Evolutionary conservation across 1,140 invertebrate species (phyloP).

Genomic region (Colletes gigas): DNA sequence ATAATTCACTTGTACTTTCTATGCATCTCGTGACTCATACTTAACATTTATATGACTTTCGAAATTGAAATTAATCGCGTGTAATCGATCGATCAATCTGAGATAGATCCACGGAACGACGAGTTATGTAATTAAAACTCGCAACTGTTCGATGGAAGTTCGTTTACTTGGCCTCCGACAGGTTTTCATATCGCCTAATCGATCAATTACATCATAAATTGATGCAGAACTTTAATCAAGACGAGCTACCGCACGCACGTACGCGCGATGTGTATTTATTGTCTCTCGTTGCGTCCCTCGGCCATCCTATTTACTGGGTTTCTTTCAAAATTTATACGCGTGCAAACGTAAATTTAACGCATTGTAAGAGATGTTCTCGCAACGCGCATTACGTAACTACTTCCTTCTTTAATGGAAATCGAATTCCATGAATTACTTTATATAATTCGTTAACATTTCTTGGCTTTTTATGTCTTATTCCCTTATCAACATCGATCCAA

Average conservation of each 20-base stretch:
- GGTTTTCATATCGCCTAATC: slow-evolving; percentile 46
- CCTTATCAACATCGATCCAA: no score
- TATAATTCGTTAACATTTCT: no score
- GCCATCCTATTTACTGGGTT: not conserved
- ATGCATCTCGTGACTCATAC: not conserved
- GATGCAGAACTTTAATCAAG: slow-evolving; percentile 14
- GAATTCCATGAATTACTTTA: no score
- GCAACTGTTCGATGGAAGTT: not conserved
- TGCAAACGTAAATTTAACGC: no score
- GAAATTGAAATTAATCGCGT: slow-evolving; percentile 27
- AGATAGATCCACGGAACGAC: not conserved
- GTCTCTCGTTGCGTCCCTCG: not conserved
- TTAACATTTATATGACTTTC: slow-evolving; percentile 14
- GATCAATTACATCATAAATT: slow-evolving; percentile 32
- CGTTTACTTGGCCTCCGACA: not conserved
- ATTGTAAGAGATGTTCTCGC: no score
- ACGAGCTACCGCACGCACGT: not conserved
- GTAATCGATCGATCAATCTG: slow-evolving; percentile 33
- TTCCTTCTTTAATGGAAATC: no score
- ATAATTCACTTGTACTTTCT: slow-evolving; percentile 42
- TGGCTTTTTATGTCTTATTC: no score
- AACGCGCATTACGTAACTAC: no score
- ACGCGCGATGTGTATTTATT: slow-evolving; percentile 15
- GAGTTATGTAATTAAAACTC: slow-evolving; percentile 27
- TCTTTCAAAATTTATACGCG: not conserved